Base-by-base conservation (phyloP, 2,113 vertebrate genomes). In the Microtus ochrogaster region DNA sequence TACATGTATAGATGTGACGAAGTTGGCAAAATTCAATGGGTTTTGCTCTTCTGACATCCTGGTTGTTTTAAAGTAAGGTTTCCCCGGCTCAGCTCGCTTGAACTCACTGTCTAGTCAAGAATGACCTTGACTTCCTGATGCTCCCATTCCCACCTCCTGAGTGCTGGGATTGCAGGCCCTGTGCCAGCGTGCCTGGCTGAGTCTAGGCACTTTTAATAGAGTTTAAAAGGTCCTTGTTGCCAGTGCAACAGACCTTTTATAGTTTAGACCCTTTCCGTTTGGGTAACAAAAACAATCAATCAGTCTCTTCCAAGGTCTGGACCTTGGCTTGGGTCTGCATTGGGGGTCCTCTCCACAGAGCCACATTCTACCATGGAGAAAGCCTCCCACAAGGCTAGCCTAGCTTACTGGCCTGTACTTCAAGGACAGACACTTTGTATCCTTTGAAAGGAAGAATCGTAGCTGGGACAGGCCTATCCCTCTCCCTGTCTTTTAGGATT, bases 11-110 rank as follows among this genome's bases (percentile, higher is more conserved):
- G 84, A 85, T 24, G 87, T 93, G 73, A 91, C 58, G 28, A 92
- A 89, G 85, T 82, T 96, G 61, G 79, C 83, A 78, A 89, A 91
- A 83, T 89, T 52, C 49, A 19, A 86, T 11, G 79, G 79, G 86
- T 16, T 58, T 76, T 95, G 49, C 16, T 79, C 22, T 82, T 94
- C 90, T 84, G 55, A 93, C 58, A 58, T 21, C 58, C 58, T 58
- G 7, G 19, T 58, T 58, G 19, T 58, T 58, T 58, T 84, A 30
- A 65, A 21, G 22, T 17, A 7, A 44, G 39, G 39, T 44, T 17
- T 66, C 28, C 33, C 8, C 11, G 39, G 39, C 61, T 66, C 41
- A 33, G 82, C 39, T 26, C 6, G 6, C 9, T 47, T 47, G 41
- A 65, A 33, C 61, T 66, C 82, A 21, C 30, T n/a, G 11, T 49